A percentile compares a stretch with the other conserved stretches of the same genome.
Evolutionary conservation across 2,113 vertebrate species (phyloP).

Genomic region (Otus sunia): DNA sequence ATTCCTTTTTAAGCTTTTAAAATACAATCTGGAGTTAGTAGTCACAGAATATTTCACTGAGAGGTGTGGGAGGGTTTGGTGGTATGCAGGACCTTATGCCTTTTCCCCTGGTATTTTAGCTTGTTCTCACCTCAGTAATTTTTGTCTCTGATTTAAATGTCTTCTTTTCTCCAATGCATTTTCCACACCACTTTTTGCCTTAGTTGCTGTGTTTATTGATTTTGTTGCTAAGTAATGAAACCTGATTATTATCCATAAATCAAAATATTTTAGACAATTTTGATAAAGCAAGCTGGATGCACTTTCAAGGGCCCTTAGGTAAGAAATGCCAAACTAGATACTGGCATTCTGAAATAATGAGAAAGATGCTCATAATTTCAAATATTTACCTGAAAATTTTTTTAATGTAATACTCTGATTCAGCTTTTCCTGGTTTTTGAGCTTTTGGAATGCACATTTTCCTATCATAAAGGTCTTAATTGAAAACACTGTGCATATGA

Average conservation of each 20-base stretch:
- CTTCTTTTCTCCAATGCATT: background rate
- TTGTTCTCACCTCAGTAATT: background rate
- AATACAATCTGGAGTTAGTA: background rate
- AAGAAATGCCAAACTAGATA: background rate
- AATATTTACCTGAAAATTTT: background rate
- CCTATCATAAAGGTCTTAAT: background rate
- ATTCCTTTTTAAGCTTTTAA: background rate
- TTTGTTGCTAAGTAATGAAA: background rate
- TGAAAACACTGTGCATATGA: background rate
- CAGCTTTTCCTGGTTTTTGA: background rate
- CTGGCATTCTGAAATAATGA: background rate
- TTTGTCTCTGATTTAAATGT: background rate
- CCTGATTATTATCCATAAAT: background rate
- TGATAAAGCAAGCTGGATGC: background rate
- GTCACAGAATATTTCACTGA: background rate
- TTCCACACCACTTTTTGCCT: background rate
- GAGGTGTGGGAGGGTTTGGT: background rate
- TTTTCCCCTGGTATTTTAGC: background rate
- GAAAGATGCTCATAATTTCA: background rate
- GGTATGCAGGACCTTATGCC: background rate
- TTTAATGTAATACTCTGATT: background rate
- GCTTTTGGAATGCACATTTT: background rate
- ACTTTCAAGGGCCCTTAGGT: background rate
- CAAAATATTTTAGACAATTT: background rate
- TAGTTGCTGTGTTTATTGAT: background rate